Percentiles rank a stretch among this genome's conserved stretches.
These are phyloP conservation scores for Zaprionus taronus DNA, from an alignment of 1,140 invertebrate genomes.

Conservation along the genomic window DNA sequence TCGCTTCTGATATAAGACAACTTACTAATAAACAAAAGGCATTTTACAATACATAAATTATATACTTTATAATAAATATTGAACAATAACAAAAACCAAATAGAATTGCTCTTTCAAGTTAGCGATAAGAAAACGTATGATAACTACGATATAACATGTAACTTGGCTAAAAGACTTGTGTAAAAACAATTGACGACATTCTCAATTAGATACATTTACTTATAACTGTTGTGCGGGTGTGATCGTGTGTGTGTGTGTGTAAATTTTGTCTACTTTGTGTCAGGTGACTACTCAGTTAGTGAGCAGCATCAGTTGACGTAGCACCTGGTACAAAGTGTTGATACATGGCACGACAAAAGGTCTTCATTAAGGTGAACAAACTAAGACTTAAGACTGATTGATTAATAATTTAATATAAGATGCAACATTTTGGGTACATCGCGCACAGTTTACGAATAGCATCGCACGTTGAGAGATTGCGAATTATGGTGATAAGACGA, in stretches of 20 bases:
- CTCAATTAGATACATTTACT: conserved; percentile 4
- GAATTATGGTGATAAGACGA: background rate
- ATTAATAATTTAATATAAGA: background rate
- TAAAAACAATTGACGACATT: conserved; percentile 16
- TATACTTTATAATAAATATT: background rate
- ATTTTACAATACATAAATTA: background rate
- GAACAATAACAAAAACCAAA: conserved; percentile 4
- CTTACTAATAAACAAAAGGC: background rate
- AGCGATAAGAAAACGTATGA: conserved; percentile 13
- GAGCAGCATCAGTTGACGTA: conserved; percentile 16
- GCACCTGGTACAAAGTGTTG: background rate
- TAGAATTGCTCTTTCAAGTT: too few species aligned
- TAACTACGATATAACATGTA: conserved; percentile 17
- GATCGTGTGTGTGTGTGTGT: background rate
- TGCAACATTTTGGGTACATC: background rate
- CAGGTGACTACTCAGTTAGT: conserved; percentile 18
- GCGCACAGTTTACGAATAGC: background rate
- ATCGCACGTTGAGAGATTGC: background rate
- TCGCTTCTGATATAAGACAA: background rate
- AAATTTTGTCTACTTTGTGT: background rate
- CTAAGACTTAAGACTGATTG: background rate
- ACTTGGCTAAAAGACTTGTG: conserved; percentile 15
- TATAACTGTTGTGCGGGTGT: background rate
- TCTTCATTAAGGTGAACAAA: conserved; percentile 55
- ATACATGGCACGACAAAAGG: conserved; percentile 38